A percentile compares a stretch with the other conserved stretches of the same genome.
These are phyloP conservation scores for Mayetiola destructor DNA, from an alignment of 2,888 invertebrate genomes.

Conservation along the genomic window DNA sequence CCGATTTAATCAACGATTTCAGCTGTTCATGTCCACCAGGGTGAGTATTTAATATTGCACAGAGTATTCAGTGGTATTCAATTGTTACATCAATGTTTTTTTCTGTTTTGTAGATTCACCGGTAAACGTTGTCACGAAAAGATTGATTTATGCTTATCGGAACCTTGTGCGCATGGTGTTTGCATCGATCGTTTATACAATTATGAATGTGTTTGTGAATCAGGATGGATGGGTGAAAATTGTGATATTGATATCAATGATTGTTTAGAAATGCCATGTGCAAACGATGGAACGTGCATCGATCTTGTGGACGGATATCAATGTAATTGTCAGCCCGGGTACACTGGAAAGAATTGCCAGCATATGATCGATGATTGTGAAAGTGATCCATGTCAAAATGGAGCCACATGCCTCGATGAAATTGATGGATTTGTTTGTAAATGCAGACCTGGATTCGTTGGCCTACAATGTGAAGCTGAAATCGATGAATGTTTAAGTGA, in stretches of 20 bases:
- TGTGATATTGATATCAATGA: constrained; percentile 89
- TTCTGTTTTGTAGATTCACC: constrained; percentile 43
- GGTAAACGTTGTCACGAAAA: constrained; percentile 94
- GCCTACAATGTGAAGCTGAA: constrained; percentile 85
- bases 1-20: constrained; percentile 88
- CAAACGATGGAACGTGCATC: constrained; percentile 82
- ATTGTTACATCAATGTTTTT: neutral
- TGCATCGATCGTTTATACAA: constrained; percentile 81
- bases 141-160: constrained; percentile 77
- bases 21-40: constrained; percentile 86
- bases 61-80: neutral
- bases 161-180: constrained; percentile 85
- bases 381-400: constrained; percentile 80
- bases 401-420: constrained; percentile 74
- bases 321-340: constrained; percentile 87
- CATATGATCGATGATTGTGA: constrained; percentile 87
- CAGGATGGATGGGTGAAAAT: constrained; percentile 75
- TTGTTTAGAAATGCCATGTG: constrained; percentile 76
- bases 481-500: constrained; percentile 84
- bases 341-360: constrained; percentile 83
- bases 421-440: constrained; percentile 83
- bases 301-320: constrained; percentile 72
- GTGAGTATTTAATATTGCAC: neutral
- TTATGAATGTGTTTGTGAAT: constrained; percentile 78
- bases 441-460: constrained; percentile 84